Evolutionary conservation across 2,113 vertebrate genomes (phyloP), one percentile per base, ranked within the genome.

Genomic region (Cyprinodon brontotheroides): DNA sequence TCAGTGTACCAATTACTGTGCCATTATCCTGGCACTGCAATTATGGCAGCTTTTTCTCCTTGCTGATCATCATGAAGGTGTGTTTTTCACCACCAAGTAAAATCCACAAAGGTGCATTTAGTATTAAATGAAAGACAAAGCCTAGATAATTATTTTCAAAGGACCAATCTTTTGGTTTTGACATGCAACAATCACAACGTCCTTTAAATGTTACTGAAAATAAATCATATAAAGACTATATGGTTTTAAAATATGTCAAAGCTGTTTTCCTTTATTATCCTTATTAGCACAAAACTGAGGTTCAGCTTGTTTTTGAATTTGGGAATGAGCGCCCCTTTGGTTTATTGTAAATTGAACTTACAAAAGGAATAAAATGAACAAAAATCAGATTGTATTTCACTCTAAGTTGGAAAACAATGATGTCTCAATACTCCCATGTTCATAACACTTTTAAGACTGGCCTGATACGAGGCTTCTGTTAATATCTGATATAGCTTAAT

Each of bases 1-100:
- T 83, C 77, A 78, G 45, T 69, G 83, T 68, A 73, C 80, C 84
- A 92, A 92, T 92, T 91, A 91, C 79, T 45, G 36, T 89, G 83
- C 90, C 80, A 89, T 87, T 75, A 87, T 84, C 74, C 69, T 76
- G 65, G 61, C 53, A 0, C 72, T 80, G 80, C 75, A 90, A 85
- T 92, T 87, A 92, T 71, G 53, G 10, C 8, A 43, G 45, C 36
- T 79, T 85, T 80, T 69, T 77, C 83, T 61, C 41, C 53, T 59
- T 14, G 39, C 64, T 74, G 68, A 61, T 38, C 60, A 74, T 80
- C 53, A 72, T 4, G 3, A 59, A 83, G 22, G 38, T 72, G 72
- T 79, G 80, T 70, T 53, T 65, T 8, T 8, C 3, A 6, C 50
- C 50, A 6, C 50, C 6, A 57, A 37, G 53, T 29, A 67, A 57